phyloP scores from a whole-genome alignment of 2,113 vertebrate genomes.

The Dissostichus mawsoni region DNA sequence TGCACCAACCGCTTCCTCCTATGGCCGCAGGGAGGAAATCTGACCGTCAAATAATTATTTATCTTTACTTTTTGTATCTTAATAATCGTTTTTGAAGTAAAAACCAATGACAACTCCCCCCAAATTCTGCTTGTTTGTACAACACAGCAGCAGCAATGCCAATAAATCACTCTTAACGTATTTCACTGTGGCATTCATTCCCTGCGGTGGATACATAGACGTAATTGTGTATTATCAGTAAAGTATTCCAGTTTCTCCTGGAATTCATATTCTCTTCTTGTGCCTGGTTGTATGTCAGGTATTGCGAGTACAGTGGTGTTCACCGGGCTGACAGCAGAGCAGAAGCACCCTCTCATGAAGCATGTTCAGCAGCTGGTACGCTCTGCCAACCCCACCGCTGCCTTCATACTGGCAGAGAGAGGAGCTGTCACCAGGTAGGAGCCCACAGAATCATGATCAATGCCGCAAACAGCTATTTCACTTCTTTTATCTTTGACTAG shows the following conservation, averaged over 20 bases:
- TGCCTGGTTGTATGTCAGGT: slow-evolving; percentile 79
- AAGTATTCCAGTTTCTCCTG: slow-evolving; percentile 10
- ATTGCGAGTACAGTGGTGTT: slow-evolving; percentile 92
- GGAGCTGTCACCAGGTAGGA: slow-evolving; percentile 92
- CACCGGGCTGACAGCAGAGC: slow-evolving; percentile 88
- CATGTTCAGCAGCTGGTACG: slow-evolving; percentile 92
- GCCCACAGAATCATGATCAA: slow-evolving; percentile 59
- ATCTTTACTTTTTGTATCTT: not conserved
- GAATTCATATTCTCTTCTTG: slow-evolving; percentile 41
- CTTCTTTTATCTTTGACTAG: slow-evolving; percentile 33
- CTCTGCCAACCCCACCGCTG: slow-evolving; percentile 88
- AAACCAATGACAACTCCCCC: slow-evolving; percentile 7
- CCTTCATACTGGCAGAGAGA: slow-evolving; percentile 91
- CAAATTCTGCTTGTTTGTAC: not conserved
- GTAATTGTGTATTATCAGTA: slow-evolving; percentile 31
- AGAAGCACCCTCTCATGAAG: slow-evolving; percentile 88
- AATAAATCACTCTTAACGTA: slow-evolving; percentile 5
- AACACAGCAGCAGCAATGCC: not conserved
- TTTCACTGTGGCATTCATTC: not conserved
- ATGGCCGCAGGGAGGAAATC: not conserved
- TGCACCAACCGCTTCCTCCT: no score
- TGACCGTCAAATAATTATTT: not conserved
- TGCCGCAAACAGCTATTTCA: slow-evolving; percentile 47
- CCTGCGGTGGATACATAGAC: slow-evolving; percentile 5
- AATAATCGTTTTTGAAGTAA: not conserved